phyloP scores from a whole-genome alignment of 1,140 invertebrate genomes.

The Brachionus calyciflorus region DNA sequence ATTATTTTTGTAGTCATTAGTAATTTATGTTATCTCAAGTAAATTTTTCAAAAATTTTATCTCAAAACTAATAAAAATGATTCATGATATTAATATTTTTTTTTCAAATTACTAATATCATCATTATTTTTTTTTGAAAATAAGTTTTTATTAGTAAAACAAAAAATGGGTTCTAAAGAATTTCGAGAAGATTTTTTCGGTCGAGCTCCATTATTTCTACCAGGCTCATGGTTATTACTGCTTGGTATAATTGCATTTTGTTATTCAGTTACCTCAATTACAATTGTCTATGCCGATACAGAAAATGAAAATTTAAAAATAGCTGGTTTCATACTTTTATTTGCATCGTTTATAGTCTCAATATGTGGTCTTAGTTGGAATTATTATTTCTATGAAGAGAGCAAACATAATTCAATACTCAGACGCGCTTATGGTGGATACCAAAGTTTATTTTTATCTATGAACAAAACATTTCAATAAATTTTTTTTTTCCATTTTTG shows the following conservation, averaged over 20 bases:
- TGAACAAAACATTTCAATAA: background rate
- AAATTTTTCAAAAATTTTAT: too few species aligned
- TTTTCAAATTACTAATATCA: too few species aligned
- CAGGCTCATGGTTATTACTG: constrained; percentile 43
- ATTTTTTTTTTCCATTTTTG: too few species aligned
- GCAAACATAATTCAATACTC: constrained; percentile 42
- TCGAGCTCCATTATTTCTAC: constrained; percentile 32
- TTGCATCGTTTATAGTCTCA: constrained; percentile 35
- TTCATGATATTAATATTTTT: too few species aligned
- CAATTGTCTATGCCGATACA: constrained; percentile 43
- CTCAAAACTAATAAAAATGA: too few species aligned
- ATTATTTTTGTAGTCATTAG: too few species aligned
- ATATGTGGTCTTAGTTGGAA: constrained; percentile 39
- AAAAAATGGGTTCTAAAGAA: background rate
- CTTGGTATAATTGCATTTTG: constrained; percentile 36
- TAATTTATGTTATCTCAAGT: too few species aligned
- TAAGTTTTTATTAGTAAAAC: background rate
- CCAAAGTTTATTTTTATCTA: background rate
- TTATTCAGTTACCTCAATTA: constrained; percentile 36
- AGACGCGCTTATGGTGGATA: constrained; percentile 40
- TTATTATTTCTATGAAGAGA: constrained; percentile 42
- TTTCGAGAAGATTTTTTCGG: constrained; percentile 29
- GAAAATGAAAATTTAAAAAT: constrained; percentile 46
- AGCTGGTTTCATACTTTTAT: constrained; percentile 29
- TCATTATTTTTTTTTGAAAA: background rate